Evolutionary conservation across 92 coral and sea anemone species (phyloP), one percentile per base, ranked within the genome.

Genomic region (Palythoa heliodiscus): DNA sequence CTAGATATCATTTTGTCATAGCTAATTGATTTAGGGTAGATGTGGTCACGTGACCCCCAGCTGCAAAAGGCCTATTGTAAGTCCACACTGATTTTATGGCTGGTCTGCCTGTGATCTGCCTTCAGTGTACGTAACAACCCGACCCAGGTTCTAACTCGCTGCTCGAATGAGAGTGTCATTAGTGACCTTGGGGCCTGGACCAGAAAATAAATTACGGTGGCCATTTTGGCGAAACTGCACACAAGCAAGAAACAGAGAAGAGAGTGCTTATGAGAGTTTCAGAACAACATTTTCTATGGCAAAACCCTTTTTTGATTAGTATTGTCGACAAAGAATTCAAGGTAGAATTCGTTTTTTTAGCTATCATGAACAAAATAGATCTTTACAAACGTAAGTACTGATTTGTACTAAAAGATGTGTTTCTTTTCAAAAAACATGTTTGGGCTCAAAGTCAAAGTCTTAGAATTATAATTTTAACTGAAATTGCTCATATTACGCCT

Each of bases 311-410:
- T 23, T 20, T n/a, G 5, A 16, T 63, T 48, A 19, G 19, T 11
- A 12, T 37, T 48, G 24, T 43, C 17, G 60, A 43, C 4, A 23
- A 43, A 40, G 38, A 79, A 64, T 35, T 25, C 14, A 25, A 40
- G 37, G 74, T 25, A 66, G 12, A 80, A 50, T 24, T 68, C 47
- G 14, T 40, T 19, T 40, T 40, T 7, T 43, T 48, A 17, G 69
- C 11, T 2, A 19, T 20, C 39, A 80, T 80, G 73, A 80, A 48
- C 84, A 80, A 66, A 68, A 47, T 80, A 22, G 74, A 66, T 48
- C 58, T 80, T 40, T 80, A 80, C 66, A 64, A 66, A 40, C 74
- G 84, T 80, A 80, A 80, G 84, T 80, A 64, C n/a, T n/a, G n/a
- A n/a, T 17, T 43, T 22, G 66, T 80, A 38, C 15, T 16, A 13